These are phyloP conservation scores for Sebastes hubbsi DNA, from an alignment of 2,797 vertebrate species.

Conservation along the genomic window DNA sequence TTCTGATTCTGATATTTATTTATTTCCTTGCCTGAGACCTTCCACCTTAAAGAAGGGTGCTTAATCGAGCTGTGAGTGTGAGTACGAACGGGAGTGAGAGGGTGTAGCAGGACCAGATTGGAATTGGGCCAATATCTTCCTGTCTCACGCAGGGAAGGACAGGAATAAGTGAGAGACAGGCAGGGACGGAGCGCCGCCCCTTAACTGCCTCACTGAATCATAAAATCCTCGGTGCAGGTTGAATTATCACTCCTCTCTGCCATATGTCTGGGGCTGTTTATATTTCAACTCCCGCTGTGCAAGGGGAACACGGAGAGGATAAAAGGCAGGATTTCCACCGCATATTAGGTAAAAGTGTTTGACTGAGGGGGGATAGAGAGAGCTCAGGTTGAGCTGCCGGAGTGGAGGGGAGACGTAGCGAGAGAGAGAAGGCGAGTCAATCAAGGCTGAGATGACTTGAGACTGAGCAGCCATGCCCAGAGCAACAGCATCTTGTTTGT, in stretches of 20 bases:
- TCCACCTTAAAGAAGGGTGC: too few relatives aligned
- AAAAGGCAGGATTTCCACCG: conserved; percentile 60
- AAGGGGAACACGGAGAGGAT: conserved; percentile 35
- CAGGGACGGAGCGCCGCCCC: conserved; percentile 10
- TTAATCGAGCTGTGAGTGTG: too few relatives aligned
- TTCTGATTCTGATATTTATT: too few relatives aligned
- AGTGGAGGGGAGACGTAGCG: background rate
- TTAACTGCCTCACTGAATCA: conserved; percentile 61
- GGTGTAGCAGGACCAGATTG: too few relatives aligned
- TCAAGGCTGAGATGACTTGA: conserved; percentile 34
- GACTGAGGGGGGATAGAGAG: conserved; percentile 43
- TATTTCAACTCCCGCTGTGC: conserved; percentile 54
- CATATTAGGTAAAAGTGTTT: conserved; percentile 65
- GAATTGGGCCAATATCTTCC: conserved; percentile 31
- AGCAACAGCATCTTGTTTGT: conserved; percentile 58
- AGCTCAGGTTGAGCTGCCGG: conserved; percentile 36
- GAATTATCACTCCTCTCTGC: conserved; percentile 53
- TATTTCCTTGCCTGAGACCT: too few relatives aligned
- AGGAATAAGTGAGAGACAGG: conserved; percentile 18
- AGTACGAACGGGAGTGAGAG: too few relatives aligned
- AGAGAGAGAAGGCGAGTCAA: conserved; percentile 5
- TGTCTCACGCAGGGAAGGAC: conserved; percentile 6
- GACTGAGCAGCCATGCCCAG: conserved; percentile 30
- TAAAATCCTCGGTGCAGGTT: conserved; percentile 47
- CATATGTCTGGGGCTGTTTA: conserved; percentile 46